Evolutionary conservation across 1,140 invertebrate genomes (phyloP).

Genomic region (Teleogryllus occipitalis): DNA sequence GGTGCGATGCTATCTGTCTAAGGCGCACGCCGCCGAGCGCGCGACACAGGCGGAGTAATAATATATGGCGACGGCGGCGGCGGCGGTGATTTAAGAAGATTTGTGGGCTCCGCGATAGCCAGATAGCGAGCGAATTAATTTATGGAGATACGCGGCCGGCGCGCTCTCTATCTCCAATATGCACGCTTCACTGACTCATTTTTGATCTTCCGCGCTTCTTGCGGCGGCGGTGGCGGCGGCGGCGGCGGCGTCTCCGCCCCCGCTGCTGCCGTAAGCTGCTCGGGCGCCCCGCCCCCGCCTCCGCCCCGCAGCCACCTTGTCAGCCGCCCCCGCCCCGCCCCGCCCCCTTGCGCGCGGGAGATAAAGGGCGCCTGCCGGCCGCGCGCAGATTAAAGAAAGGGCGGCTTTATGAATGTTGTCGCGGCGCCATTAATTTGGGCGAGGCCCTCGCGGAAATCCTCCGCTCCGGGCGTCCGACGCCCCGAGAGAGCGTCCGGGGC

Average conservation of each 20-base stretch:
- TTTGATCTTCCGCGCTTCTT: neutral
- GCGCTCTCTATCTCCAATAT: neutral
- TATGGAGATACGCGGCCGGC: neutral
- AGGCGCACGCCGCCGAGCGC: too few relatives aligned
- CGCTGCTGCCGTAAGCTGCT: neutral
- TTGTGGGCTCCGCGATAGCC: neutral
- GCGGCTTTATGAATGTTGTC: constrained; percentile 3
- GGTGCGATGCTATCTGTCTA: neutral
- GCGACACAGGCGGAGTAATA: neutral
- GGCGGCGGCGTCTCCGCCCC: too few relatives aligned
- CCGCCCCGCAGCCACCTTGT: neutral
- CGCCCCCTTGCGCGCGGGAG: neutral
- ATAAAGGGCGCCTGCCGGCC: neutral
- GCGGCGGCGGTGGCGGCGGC: too few relatives aligned
- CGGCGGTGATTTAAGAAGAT: neutral
- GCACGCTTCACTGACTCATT: neutral
- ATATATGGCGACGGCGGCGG: neutral
- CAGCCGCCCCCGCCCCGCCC: too few relatives aligned
- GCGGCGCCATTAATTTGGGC: neutral
- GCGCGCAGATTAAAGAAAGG: neutral
- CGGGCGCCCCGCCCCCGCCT: too few relatives aligned
- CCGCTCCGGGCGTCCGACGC: neutral
- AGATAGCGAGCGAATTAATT: neutral
- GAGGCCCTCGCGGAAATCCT: neutral
- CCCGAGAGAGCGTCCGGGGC: neutral